Evolutionary conservation across 2,113 vertebrate genomes (phyloP).

Genomic region (Nycticorax nycticorax): DNA sequence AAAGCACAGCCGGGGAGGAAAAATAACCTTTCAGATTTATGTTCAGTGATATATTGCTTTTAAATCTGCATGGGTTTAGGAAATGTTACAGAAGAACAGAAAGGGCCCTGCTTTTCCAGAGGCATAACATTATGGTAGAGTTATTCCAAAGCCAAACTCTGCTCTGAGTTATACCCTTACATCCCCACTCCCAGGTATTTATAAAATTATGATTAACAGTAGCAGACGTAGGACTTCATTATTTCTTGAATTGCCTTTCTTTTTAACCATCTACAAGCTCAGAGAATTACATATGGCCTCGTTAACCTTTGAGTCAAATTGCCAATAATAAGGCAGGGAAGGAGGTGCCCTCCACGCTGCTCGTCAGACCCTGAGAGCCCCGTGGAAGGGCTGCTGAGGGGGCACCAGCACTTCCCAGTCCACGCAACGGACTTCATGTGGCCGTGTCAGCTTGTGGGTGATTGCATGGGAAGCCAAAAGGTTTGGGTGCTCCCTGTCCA

Average conservation of each 20-base stretch:
- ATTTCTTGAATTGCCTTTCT: neutral
- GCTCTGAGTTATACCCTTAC: neutral
- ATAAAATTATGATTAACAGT: constrained; percentile 5
- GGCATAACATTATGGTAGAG: neutral
- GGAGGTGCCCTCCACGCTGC: neutral
- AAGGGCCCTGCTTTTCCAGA: neutral
- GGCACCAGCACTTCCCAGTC: neutral
- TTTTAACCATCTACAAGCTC: neutral
- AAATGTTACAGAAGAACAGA: constrained; percentile 17
- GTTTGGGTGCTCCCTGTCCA: neutral
- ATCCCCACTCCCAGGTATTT: neutral
- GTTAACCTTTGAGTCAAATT: neutral
- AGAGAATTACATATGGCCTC: neutral
- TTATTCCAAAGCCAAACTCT: constrained; percentile 12
- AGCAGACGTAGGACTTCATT: neutral
- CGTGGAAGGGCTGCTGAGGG: neutral
- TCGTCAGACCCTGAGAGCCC: fast-evolving
- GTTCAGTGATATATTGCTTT: constrained; percentile 41
- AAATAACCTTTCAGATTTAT: constrained; percentile 36
- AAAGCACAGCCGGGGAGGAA: constrained; percentile 16
- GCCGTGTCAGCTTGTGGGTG: fast-evolving
- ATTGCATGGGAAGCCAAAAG: neutral
- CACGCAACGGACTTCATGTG: fast-evolving
- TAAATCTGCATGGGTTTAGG: constrained; percentile 6
- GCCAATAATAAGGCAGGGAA: neutral